These are phyloP conservation scores for Cyphomyrmex costatus DNA, from an alignment of 1,140 invertebrate species.

Conservation along the genomic window DNA sequence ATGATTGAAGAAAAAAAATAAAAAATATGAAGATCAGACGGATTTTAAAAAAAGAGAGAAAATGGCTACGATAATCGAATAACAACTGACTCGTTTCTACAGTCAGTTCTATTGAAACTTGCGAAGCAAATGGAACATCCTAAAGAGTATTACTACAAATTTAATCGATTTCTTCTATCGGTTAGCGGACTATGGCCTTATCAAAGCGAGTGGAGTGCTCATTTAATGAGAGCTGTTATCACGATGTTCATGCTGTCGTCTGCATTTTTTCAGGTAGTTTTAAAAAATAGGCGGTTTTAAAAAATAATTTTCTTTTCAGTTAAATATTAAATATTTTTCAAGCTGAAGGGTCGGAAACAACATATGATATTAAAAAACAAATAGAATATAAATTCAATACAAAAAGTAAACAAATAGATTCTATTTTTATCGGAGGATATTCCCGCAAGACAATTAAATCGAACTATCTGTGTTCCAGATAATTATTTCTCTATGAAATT, in stretches of 20 bases:
- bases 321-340: not conserved
- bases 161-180: constrained; percentile 12
- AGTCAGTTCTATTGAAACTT: not conserved
- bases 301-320: constrained; percentile 1
- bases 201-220: not conserved
- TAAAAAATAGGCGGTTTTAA: not conserved
- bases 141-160: constrained; percentile 19
- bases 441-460: not conserved
- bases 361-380: not conserved
- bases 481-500: not conserved
- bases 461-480: not conserved
- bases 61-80: not conserved
- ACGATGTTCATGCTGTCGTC: not conserved
- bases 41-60: not conserved
- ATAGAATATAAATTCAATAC: not conserved
- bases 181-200: constrained; percentile 31
- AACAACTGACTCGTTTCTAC: not conserved
- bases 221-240: not conserved
- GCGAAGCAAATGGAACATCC: constrained; percentile 35
- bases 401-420: not conserved
- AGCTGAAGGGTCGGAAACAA: not conserved
- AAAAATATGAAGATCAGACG: not conserved
- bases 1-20: not conserved
- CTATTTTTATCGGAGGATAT: not conserved
- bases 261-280: not conserved